These are phyloP conservation scores for Baryphthengus martii DNA, from an alignment of 2,113 vertebrate species.

Conservation along the genomic window DNA sequence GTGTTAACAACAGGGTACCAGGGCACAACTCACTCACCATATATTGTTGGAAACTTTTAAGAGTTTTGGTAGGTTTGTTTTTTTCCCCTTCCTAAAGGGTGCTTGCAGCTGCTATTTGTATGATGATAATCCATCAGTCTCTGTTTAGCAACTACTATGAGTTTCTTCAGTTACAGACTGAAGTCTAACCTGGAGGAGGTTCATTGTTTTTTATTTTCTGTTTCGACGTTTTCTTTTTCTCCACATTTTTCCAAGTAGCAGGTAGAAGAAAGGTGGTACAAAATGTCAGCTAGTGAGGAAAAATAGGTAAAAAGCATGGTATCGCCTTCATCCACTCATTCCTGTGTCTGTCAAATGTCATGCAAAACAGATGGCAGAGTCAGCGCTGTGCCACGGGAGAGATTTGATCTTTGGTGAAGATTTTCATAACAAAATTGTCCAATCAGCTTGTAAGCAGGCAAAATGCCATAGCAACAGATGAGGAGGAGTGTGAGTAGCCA, in stretches of 20 bases:
- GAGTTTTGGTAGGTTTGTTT: background rate
- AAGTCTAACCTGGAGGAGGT: background rate
- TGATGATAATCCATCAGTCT: background rate
- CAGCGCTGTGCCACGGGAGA: background rate
- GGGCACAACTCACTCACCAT: background rate
- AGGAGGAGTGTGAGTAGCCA: slow-evolving; percentile 30
- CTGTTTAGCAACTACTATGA: background rate
- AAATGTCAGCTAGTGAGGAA: slow-evolving; percentile 3
- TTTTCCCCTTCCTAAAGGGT: background rate
- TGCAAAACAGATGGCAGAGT: slow-evolving; percentile 42
- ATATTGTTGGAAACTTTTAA: background rate
- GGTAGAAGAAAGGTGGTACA: background rate
- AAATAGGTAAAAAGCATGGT: background rate
- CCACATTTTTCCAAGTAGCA: background rate
- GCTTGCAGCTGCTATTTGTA: background rate
- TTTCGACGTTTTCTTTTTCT: background rate
- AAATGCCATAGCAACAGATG: slow-evolving; percentile 43
- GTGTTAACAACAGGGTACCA: background rate
- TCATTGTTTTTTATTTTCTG: background rate
- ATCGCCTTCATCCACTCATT: slow-evolving; percentile 14
- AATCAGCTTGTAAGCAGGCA: slow-evolving; percentile 26
- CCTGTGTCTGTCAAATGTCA: background rate
- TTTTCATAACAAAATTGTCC: background rate
- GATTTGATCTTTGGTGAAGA: slow-evolving; percentile 28
- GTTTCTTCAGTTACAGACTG: background rate